Conservation (phyloP, 2,888 invertebrate species). For the Esperia sulphurella region DNA sequence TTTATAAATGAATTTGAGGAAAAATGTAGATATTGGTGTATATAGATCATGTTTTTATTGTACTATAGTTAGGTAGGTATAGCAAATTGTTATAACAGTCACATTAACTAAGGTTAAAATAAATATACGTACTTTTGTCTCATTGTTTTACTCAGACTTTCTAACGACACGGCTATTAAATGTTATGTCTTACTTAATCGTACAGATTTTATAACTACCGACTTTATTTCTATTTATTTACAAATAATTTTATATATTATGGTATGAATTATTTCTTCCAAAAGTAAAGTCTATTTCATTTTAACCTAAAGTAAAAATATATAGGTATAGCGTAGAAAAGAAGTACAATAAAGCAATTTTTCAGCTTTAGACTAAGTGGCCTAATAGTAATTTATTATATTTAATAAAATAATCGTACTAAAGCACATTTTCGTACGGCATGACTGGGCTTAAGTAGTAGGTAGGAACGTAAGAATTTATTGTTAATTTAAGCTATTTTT, state of each 20-base stretch:
- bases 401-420: constrained; percentile 11
- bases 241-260: no score
- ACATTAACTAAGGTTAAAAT: not conserved
- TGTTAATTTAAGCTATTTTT: no score
- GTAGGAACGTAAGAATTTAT: not conserved
- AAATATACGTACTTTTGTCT: not conserved
- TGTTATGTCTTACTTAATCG: no score
- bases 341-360: constrained; percentile 68
- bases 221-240: no score
- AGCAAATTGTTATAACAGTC: constrained; percentile 1
- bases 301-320: not conserved
- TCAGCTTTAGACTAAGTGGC: constrained; percentile 10
- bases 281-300: not conserved
- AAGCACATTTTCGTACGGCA: not conserved
- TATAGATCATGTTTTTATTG: constrained; percentile 19
- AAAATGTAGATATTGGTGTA: constrained; percentile 20
- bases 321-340: constrained; percentile 17
- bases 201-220: no score
- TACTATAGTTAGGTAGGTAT: constrained; percentile 8
- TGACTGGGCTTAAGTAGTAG: not conserved
- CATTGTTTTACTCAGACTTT: no score
- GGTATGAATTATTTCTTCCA: no score
- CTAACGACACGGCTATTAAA: no score
- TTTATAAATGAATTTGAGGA: constrained; percentile 26
- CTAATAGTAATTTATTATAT: constrained; percentile 10